A percentile compares a stretch with the other conserved stretches of the same genome.
Conservation (phyloP, 2,113 vertebrate genomes). For the Camelus bactrianus region DNA sequence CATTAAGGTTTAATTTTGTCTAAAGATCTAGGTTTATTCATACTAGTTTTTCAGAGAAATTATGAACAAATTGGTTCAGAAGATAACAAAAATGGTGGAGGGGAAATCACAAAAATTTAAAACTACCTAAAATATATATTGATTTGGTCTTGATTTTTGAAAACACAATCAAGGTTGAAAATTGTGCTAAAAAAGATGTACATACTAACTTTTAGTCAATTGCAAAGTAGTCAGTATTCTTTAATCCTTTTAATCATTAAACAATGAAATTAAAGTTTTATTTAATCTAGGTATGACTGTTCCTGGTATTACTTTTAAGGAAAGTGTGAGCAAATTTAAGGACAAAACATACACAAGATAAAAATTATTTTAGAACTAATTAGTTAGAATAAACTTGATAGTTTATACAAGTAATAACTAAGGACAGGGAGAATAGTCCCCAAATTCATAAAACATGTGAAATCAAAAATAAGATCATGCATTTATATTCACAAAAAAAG, state of each 20-base stretch:
- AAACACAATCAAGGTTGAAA: background rate
- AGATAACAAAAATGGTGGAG: background rate
- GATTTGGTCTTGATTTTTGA: background rate
- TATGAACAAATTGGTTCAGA: background rate
- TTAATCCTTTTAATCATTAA: background rate
- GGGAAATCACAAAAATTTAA: background rate
- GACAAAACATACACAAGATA: background rate
- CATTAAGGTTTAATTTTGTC: background rate
- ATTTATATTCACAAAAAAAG: background rate
- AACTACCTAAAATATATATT: background rate
- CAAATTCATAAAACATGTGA: background rate
- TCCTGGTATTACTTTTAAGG: background rate
- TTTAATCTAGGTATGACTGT: background rate
- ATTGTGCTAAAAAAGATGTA: background rate
- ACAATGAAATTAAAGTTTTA: background rate
- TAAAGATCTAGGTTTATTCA: background rate
- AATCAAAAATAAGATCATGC: background rate
- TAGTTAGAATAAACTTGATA: background rate
- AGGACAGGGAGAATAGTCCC: background rate
- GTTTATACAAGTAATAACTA: background rate
- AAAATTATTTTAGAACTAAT: background rate
- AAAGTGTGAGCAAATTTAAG: background rate
- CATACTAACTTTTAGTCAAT: background rate
- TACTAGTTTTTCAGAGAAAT: background rate
- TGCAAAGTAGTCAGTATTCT: background rate